Evolutionary conservation across 23 tunicate species (phyloP), one percentile per base, ranked within the genome.

Genomic region (Oikopleura dioica): DNA sequence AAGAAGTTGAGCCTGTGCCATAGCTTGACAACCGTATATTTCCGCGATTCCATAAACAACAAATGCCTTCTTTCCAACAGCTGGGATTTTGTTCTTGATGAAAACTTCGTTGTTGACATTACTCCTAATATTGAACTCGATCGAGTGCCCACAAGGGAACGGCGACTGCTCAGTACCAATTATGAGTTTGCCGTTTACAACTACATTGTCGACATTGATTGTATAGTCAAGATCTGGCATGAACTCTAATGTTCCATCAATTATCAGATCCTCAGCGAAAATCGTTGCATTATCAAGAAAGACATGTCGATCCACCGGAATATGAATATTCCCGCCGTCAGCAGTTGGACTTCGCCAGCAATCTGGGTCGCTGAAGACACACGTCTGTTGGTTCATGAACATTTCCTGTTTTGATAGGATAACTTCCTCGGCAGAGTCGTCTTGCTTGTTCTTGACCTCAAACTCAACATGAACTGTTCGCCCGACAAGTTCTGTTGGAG

Each of bases 1-100:
- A 36, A 68, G 79, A 5, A 94, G 68, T n/a, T 72, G 80, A 0
- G 88, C 84, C 85, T 87, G 83, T 29, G 4, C 26, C 5, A 31
- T 63, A 63, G 4, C 26, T 23, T 4, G 4, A 63, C 72, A 63
- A 28, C 72, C 72, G 33, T 16, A 63, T 23, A 63, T 23, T 63
- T 63, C 72, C 4, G 26, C 30, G 16, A 63, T 63, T 12, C 72
- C 72, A 28, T 63, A 63, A 31, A 63, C 72, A 2, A 63, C 72
- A 28, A 63, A 12, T 24, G 72, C 72, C 33, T 63, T 63, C 33
- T 63, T 63, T 16, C 72, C 72, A 5, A 63, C 72, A 5, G 72
- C 29, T 63, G 72, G 72, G 33, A 31, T 16, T 63, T 63, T 63
- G 2, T 63, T 31, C 30, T 2, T 28, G 4, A 63, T 12, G 26